Evolutionary conservation across 92 coral and sea anemone genomes (phyloP).

Genomic region (Montipora capitata): DNA sequence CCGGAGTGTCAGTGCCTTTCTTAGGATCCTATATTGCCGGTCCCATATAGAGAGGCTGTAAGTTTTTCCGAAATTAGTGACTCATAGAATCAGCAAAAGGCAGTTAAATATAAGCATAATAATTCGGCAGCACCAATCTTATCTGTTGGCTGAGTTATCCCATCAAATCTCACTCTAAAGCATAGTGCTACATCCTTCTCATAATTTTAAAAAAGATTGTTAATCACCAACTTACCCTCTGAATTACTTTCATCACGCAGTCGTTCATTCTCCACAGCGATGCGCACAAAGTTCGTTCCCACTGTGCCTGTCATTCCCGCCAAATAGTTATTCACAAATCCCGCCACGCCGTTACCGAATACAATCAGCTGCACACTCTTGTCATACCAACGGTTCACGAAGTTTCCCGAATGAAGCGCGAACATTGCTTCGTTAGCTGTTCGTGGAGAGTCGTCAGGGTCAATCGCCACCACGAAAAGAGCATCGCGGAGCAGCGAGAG

Average conservation of each 20-base stretch:
- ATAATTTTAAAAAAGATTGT: background rate
- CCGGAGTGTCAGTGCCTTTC: background rate
- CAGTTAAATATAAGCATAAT: background rate
- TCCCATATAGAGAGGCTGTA: background rate
- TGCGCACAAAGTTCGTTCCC: conserved; percentile 73
- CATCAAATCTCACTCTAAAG: too few relatives aligned
- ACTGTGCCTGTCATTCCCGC: conserved; percentile 87
- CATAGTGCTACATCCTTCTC: background rate
- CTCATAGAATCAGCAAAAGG: background rate
- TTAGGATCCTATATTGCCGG: background rate
- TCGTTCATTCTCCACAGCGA: conserved; percentile 70
- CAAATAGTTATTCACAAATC: conserved; percentile 82
- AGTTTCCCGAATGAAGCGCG: conserved; percentile 77
- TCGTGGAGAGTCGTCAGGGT: conserved; percentile 73
- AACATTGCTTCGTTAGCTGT: conserved; percentile 85
- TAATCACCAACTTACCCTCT: conserved; percentile 4
- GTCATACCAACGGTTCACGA: conserved; percentile 86
- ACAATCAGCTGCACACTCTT: conserved; percentile 85
- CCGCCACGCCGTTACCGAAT: conserved; percentile 86
- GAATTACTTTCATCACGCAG: background rate
- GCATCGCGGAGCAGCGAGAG: conserved; percentile 78
- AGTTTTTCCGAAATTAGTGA: background rate
- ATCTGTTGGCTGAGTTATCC: background rate
- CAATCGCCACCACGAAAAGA: conserved; percentile 79
- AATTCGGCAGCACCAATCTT: background rate